phyloP scores from a whole-genome alignment of 2,888 invertebrate species.

The Limnephilus auricula region DNA sequence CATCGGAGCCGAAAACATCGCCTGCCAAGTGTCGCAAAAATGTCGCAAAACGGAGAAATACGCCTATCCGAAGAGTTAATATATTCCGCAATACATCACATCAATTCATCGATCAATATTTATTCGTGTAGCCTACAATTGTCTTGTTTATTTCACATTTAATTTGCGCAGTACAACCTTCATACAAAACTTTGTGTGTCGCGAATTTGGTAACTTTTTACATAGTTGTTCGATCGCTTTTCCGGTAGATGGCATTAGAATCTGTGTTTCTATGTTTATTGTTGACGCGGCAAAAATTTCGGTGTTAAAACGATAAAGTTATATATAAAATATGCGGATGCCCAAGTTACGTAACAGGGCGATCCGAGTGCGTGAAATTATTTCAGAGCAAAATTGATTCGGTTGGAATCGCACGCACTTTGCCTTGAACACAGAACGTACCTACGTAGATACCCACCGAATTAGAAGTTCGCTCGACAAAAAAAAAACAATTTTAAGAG shows the following conservation, averaged over 20 bases:
- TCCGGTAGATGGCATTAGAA: conserved; percentile 14
- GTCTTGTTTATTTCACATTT: neutral
- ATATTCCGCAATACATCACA: neutral
- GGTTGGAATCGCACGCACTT: neutral
- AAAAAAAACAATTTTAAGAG: neutral
- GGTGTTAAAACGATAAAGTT: neutral
- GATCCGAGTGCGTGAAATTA: neutral
- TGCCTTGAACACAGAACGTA: neutral
- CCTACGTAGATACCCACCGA: neutral
- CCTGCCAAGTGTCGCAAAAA: neutral
- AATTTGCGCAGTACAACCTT: neutral
- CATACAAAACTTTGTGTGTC: neutral
- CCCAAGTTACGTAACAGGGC: conserved; percentile 8
- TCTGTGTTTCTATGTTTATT: neutral
- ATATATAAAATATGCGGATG: neutral
- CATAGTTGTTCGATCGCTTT: neutral
- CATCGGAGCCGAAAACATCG: neutral
- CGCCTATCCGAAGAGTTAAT: neutral
- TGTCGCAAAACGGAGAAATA: neutral
- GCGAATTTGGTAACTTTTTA: conserved; percentile 3
- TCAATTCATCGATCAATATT: neutral
- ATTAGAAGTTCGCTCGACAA: neutral
- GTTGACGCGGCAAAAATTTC: neutral
- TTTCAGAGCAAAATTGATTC: neutral
- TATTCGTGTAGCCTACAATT: neutral